Evolutionary conservation across 2,888 invertebrate species (phyloP).

Genomic region (Rotaria magnacalcarata): DNA sequence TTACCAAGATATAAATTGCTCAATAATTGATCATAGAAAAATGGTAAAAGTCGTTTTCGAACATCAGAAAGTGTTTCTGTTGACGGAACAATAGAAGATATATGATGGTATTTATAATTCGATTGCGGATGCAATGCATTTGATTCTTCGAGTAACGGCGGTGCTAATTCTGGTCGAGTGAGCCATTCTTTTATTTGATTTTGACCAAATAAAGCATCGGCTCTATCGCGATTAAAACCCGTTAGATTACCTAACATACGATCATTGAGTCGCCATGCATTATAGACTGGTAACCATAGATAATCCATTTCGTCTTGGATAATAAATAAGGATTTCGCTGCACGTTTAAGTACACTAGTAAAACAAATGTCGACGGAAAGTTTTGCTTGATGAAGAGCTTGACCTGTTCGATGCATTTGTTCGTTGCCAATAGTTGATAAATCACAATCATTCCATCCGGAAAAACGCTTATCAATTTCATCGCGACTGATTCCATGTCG

Average conservation of each 20-base stretch:
- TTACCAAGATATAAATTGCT: background rate
- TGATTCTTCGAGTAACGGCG: background rate
- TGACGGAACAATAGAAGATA: background rate
- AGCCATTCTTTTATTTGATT: constrained; percentile 1
- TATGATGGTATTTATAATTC: background rate
- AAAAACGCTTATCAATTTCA: background rate
- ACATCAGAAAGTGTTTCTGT: background rate
- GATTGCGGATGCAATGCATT: background rate
- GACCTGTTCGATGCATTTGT: background rate
- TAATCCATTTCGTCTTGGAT: background rate
- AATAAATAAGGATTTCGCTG: background rate
- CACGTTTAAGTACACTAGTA: background rate
- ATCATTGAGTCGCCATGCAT: background rate
- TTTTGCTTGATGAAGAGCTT: background rate
- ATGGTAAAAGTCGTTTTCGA: background rate
- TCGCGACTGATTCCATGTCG: background rate
- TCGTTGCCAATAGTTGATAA: background rate
- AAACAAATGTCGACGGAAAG: background rate
- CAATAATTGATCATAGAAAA: background rate
- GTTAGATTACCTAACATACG: background rate
- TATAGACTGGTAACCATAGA: background rate
- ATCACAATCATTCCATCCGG: background rate
- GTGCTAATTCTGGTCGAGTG: background rate
- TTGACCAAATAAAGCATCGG: background rate
- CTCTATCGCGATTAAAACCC: background rate